Base-by-base conservation (phyloP, 2,888 invertebrate species). In the Flexamia atlantica region DNA sequence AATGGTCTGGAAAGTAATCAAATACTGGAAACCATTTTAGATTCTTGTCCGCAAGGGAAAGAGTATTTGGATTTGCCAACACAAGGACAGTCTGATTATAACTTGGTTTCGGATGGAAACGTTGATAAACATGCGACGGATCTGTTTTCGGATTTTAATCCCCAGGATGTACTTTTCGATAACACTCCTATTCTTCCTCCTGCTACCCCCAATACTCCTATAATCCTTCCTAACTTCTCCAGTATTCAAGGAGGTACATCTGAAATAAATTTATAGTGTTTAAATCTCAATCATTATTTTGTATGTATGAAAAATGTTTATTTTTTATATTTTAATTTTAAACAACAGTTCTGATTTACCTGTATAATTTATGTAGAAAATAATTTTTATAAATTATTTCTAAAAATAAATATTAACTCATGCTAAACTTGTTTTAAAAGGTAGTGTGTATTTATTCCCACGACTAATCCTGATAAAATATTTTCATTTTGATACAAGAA, bases 111-210 rank as follows among this genome's bases (percentile, higher is more conserved):
- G 0, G 60, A 40, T 57, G 53, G 74, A 9, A 74, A 57, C 60
- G 82, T 83, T 0, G 74, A 83, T 36, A 83, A 83, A 74, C 74
- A 74, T 14, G 17, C 72, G 0, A 60, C 82, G 32, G 82, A 83
- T 74, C 28, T 83, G 0, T 83, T 83, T 60, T 83, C 74, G 9
- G 82, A 83, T 36, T 83, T 83, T 60, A 83, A 83, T n/a, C 82
- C 82, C 5, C 82, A 83, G 74, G 82, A 83, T 46, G 82, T 83
- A 0, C 42, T 83, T 5, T 83, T 83, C 40, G 79, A 79, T 23
- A 79, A 79, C 79, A 79, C 79, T 32, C 53, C 79, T 1, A 79
- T 79, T 3, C 32, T 57, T 20, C 53, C 57, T 10, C 36, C 57
- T 36, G 28, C 79, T 36, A 53, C 79, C 14, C 12, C 50, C 20